Conservation (phyloP, 2,888 invertebrate genomes). For the Salpingus planirostris region DNA sequence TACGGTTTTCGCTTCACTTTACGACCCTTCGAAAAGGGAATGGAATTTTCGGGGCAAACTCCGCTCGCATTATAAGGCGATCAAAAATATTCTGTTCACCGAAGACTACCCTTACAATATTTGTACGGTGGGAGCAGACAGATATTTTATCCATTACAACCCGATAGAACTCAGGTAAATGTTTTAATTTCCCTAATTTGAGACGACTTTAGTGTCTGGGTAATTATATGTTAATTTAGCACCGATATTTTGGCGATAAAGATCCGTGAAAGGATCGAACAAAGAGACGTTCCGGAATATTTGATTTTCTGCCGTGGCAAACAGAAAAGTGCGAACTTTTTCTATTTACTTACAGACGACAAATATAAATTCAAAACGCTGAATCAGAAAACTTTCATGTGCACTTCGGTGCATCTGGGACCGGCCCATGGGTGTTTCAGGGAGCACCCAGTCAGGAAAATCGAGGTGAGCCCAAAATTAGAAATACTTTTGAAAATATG, state of each 20-base stretch:
- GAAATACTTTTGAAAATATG: no score
- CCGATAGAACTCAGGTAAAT: conserved; percentile 7
- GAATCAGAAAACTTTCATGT: conserved; percentile 54
- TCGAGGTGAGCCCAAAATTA: conserved; percentile 35
- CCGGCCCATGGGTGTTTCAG: conserved; percentile 53
- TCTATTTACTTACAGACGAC: conserved; percentile 52
- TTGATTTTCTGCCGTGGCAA: conserved; percentile 21
- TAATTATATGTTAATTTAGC: no score
- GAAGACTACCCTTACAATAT: conserved; percentile 40
- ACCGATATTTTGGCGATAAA: neutral
- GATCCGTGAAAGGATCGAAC: conserved; percentile 54
- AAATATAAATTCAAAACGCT: conserved; percentile 63
- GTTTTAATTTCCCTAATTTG: no score
- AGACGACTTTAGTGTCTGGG: no score
- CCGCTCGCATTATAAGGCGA: conserved; percentile 50
- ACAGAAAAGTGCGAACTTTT: conserved; percentile 16
- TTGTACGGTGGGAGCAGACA: conserved; percentile 52
- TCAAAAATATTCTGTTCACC: conserved; percentile 50
- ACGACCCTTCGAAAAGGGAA: conserved; percentile 30
- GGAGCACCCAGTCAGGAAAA: conserved; percentile 45
- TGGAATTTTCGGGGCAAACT: conserved; percentile 55
- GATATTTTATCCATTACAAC: conserved; percentile 49
- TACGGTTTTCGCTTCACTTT: conserved; percentile 47
- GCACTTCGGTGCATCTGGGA: conserved; percentile 56
- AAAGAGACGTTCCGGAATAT: conserved; percentile 50